Evolutionary conservation across 1,140 invertebrate species (phyloP), one percentile per base, ranked within the genome.

Genomic region (Cydia pomonella): DNA sequence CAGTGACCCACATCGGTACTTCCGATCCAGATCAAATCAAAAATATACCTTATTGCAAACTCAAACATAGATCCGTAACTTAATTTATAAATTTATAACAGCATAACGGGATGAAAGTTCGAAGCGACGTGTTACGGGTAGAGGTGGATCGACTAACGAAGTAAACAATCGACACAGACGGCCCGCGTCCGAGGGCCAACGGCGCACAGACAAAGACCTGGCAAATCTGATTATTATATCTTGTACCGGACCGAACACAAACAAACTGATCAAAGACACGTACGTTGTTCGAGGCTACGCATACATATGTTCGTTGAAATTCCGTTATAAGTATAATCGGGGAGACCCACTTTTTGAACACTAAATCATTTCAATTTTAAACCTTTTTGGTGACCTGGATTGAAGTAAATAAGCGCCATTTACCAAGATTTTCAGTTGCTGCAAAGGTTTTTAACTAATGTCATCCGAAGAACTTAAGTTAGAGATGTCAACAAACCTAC

Each of bases 111-210:
- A 87, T 87, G 85, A 84, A 84, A 84, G 80, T 84, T 85, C 78
- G 76, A 75, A 81, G 82, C 82, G 80, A 76, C 74, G 80, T 82
- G 83, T 84, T 80, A 59, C 78, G 82, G 76, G 80, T 77, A 74
- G 74, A 85, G 79, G 27, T 50, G 29, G 83, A 72, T 84, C 81
- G 77, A 77, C 88, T 92, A 91, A 92, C 89, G 90, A 92, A 90
- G 88, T 86, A 92, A 92, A 92, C 89, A 90, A 89, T 88, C 82
- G 84, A 83, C 84, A 84, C 80, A 82, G 87, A 88, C 82, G 82
- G 84, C 82, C 82, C 85, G 78, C 84, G 84, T 84, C 84, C 81
- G 80, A 87, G 78, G 81, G 73, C 82, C 80, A 83, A 84, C 82
- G 77, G 53, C 77, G 76, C 74, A 79, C 85, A 86, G 85, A 89